Percentiles rank a stretch among this genome's conserved stretches.
phyloP scores from a whole-genome alignment of 92 coral and sea anemone genomes.

The Pocillopora meandrina region DNA sequence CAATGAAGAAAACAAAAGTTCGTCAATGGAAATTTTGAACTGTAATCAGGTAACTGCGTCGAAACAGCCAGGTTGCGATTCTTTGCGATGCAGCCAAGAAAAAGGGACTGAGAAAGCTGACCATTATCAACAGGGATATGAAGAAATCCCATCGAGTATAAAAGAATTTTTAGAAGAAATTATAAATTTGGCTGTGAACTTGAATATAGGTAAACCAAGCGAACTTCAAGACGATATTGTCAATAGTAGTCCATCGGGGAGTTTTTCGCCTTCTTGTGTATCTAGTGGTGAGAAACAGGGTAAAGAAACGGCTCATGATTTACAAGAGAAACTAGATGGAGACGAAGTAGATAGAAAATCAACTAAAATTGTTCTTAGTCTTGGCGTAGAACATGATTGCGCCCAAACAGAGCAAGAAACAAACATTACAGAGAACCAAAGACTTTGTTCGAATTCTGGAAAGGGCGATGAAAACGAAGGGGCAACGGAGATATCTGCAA shows the following conservation, averaged over 20 bases:
- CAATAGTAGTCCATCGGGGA: neutral
- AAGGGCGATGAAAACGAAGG: conserved; percentile 1
- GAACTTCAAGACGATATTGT: neutral
- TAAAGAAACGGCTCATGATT: neutral
- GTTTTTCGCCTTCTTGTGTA: neutral
- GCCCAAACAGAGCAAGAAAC: neutral
- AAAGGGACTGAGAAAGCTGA: neutral
- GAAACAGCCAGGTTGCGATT: neutral
- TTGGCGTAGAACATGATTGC: neutral
- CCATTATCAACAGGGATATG: neutral
- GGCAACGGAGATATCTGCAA: neutral
- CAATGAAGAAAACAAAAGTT: neutral
- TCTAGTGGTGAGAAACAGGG: neutral
- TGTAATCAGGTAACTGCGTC: neutral
- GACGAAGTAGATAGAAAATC: neutral
- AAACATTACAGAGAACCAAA: neutral
- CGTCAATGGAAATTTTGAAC: neutral
- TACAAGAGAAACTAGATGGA: neutral
- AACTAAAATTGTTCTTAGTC: neutral
- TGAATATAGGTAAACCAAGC: neutral
- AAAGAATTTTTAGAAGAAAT: conserved; percentile 17
- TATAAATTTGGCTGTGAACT: neutral
- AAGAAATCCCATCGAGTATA: neutral
- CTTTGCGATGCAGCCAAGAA: neutral
- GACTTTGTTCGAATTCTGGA: neutral